Evolutionary conservation across 1,140 invertebrate species (phyloP), one percentile per base, ranked within the genome.

Genomic region (Musca vetustissima): DNA sequence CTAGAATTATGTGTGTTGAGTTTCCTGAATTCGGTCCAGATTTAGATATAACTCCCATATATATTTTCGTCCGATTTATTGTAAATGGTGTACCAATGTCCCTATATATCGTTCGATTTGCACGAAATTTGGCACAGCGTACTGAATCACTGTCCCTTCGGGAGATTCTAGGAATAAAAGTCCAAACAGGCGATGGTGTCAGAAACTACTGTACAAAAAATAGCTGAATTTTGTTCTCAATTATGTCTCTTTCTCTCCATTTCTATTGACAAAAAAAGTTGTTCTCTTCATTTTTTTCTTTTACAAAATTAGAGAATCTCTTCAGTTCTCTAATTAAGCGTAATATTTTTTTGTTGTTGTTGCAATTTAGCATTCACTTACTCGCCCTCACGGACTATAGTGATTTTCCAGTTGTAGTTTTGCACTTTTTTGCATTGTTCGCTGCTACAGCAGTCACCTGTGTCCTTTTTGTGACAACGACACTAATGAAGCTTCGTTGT

Each of bases 311-410:
- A 52, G 17, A 14, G 36, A 36, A 28, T 36, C 7, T 19, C n/a
- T 32, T 59, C 8, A 32, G 28, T 17, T 59, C 55, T 22, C 32
- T 59, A 59, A 59, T 59, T 59, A 59, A 32, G 25, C 55, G 55
- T 59, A 32, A 59, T 32, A 59, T 32, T 59, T 59, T 19, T 59
- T 59, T 32, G 13, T 3, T 6, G 36, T 43, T n/a, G n/a, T n/a
- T n/a, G n/a, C n/a, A n/a, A n/a, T n/a, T n/a, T n/a, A n/a, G 7
- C 6, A 43, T 8, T 43, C 36, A 8, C 36, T 43, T 13, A 13
- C 36, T 59, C 15, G 7, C 25, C 36, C 4, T 59, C 32, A 15
- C 25, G 32, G 21, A 9, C 17, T 52, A 1, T 7, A 2, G 21
- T 52, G 49, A 21, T 22, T 19, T 52, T 52, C 21, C 7, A 11